phyloP scores from a whole-genome alignment of 2,797 vertebrate genomes.

The Xiphophorus birchmanni region DNA sequence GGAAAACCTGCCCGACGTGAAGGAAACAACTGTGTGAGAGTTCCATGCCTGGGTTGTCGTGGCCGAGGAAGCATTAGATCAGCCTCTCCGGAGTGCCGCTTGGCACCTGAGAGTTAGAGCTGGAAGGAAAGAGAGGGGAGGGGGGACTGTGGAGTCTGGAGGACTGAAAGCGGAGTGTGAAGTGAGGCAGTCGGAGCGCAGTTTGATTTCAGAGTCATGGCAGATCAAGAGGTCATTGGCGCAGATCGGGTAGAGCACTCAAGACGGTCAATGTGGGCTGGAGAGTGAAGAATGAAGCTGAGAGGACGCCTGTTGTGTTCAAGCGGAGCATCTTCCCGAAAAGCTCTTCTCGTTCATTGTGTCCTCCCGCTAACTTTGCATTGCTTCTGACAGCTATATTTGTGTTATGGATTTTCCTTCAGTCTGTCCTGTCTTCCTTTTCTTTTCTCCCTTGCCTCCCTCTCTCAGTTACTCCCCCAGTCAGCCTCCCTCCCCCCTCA shows the following conservation, averaged over 20 bases:
- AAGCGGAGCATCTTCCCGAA: conserved; percentile 54
- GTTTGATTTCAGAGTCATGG: conserved; percentile 39
- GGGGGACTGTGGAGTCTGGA: conserved; percentile 35
- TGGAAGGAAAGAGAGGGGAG: conserved; percentile 17
- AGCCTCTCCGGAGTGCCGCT: conserved; percentile 73
- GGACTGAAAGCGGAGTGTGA: conserved; percentile 41
- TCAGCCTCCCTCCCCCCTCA: conserved; percentile 47
- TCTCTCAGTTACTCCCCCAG: conserved; percentile 55
- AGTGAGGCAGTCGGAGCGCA: conserved; percentile 39
- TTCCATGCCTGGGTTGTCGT: conserved; percentile 73
- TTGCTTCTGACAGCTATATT: conserved; percentile 84
- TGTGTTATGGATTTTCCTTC: conserved; percentile 88
- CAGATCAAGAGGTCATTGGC: conserved; percentile 45
- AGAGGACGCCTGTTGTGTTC: conserved; percentile 49
- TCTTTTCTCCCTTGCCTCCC: conserved; percentile 48
- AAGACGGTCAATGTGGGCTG: conserved; percentile 36
- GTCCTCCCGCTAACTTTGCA: conserved; percentile 79
- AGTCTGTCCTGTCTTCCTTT: conserved; percentile 72
- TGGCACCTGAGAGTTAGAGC: conserved; percentile 65
- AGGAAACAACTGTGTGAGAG: conserved; percentile 62
- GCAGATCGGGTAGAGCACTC: conserved; percentile 39
- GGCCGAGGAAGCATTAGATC: conserved; percentile 80
- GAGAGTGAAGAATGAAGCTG: conserved; percentile 6
- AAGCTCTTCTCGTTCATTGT: conserved; percentile 54
- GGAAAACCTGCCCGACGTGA: conserved; percentile 40